phyloP scores from a whole-genome alignment of 2,113 vertebrate species.

The Egretta garzetta region DNA sequence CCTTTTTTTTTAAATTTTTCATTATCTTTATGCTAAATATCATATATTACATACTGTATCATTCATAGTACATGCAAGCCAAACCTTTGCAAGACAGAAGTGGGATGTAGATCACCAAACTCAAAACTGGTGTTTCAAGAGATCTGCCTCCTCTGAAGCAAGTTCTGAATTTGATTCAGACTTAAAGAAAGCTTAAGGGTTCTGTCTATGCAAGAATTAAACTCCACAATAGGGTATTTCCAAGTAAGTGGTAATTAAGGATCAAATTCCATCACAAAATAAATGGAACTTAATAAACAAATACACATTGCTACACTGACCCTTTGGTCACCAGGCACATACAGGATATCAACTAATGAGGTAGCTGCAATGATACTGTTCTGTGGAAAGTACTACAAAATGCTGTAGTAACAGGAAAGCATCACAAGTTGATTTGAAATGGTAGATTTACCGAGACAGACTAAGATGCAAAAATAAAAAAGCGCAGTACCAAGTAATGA shows the following conservation, averaged over 20 bases:
- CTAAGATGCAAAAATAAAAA: background rate
- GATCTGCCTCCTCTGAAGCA: background rate
- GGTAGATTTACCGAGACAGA: background rate
- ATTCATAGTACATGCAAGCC: background rate
- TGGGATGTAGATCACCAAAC: background rate
- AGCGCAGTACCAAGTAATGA: background rate
- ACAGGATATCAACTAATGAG: background rate
- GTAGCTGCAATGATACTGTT: background rate
- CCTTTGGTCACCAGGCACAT: background rate
- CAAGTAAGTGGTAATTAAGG: background rate
- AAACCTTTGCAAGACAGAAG: background rate
- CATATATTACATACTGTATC: background rate
- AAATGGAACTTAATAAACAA: background rate
- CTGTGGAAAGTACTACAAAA: background rate
- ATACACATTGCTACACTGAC: background rate
- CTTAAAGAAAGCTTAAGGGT: background rate
- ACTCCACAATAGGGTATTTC: background rate
- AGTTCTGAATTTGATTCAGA: background rate
- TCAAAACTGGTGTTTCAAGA: background rate
- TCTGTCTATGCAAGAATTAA: background rate
- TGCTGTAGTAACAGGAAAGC: background rate
- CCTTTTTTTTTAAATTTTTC: background rate
- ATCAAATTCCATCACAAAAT: background rate
- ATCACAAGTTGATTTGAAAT: background rate
- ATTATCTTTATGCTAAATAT: background rate